These are phyloP conservation scores for Dolomedes plantarius DNA, from an alignment of 2,888 invertebrate genomes.

Conservation along the genomic window DNA sequence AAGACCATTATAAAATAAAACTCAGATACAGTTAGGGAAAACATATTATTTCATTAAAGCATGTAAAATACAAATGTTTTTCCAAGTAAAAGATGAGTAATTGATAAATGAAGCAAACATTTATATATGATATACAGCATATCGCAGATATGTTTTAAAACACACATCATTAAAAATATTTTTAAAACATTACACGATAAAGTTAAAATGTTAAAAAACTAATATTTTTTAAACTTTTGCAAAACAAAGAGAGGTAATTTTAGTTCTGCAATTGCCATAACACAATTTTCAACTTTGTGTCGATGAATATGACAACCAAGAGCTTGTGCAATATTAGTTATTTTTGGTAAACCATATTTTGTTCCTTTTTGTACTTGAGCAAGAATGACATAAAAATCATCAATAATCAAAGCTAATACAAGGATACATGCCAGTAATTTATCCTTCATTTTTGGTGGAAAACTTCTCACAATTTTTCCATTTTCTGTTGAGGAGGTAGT, in stretches of 20 bases:
- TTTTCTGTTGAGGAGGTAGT: neutral
- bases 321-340: constrained; percentile 22
- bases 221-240: neutral
- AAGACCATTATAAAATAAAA: too few species aligned
- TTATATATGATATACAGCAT: too few species aligned
- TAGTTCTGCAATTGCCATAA: constrained; percentile 19
- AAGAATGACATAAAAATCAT: constrained; percentile 30
- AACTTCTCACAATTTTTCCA: neutral
- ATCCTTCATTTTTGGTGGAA: constrained; percentile 23
- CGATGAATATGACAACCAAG: constrained; percentile 30
- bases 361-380: neutral
- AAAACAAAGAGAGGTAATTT: constrained; percentile 33
- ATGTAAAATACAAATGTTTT: too few species aligned
- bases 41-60: too few species aligned
- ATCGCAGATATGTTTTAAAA: too few species aligned
- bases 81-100: too few species aligned
- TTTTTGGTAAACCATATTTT: neutral
- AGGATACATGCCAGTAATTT: constrained; percentile 32
- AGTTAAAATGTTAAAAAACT: too few species aligned
- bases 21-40: too few species aligned
- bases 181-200: too few species aligned
- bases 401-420: constrained; percentile 35
- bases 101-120: too few species aligned
- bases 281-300: neutral
- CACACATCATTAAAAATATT: too few species aligned